A percentile compares a stretch with the other conserved stretches of the same genome.
These are phyloP conservation scores for Agrotis segetum DNA, from an alignment of 2,888 invertebrate species.

Conservation along the genomic window DNA sequence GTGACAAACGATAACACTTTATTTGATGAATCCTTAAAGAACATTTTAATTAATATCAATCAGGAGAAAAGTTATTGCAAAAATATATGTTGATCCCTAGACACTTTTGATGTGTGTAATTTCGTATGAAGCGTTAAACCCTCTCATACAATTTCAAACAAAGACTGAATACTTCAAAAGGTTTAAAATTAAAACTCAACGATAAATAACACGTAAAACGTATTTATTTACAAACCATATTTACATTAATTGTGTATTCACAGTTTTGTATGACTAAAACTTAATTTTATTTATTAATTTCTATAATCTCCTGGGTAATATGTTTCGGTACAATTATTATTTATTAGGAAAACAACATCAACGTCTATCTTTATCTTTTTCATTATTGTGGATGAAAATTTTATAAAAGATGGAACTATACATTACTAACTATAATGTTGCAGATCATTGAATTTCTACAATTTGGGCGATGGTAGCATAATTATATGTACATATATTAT, in stretches of 20 bases:
- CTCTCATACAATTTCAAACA: neutral
- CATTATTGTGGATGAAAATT: conserved; percentile 41
- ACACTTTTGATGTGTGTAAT: too few relatives aligned
- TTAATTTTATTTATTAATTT: conserved; percentile 42
- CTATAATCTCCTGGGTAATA: conserved; percentile 42
- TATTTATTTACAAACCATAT: conserved; percentile 88
- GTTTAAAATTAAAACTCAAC: conserved; percentile 70
- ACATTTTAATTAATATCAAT: too few relatives aligned
- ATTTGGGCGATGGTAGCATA: too few relatives aligned
- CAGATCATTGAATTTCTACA: conserved; percentile 15
- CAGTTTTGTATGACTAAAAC: conserved; percentile 60
- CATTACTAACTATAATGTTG: conserved; percentile 28
- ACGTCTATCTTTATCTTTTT: conserved; percentile 42
- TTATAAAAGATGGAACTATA: conserved; percentile 54
- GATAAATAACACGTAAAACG: conserved; percentile 83
- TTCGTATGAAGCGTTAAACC: too few relatives aligned
- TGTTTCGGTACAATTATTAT: conserved; percentile 54
- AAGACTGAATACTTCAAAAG: neutral
- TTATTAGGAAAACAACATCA: conserved; percentile 57
- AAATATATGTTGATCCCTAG: too few relatives aligned
- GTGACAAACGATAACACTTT: too few relatives aligned
- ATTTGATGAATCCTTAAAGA: too few relatives aligned
- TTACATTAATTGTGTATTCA: conserved; percentile 75
- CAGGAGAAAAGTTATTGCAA: too few relatives aligned
- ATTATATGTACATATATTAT: too few relatives aligned